These are phyloP conservation scores for Synergus japonicus DNA, from an alignment of 2,888 invertebrate genomes.

Conservation along the genomic window DNA sequence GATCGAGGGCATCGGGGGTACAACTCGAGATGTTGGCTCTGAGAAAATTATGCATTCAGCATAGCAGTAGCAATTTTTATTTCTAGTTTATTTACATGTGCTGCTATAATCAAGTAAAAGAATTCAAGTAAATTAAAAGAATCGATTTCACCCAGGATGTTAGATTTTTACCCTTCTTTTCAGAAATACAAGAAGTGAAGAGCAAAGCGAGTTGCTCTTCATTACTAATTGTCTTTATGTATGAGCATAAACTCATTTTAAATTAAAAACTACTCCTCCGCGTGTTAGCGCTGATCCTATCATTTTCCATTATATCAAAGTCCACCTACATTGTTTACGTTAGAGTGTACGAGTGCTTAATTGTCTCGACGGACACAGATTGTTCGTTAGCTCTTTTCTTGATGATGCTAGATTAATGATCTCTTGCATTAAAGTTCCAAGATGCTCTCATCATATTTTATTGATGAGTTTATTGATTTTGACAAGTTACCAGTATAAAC, in stretches of 20 bases:
- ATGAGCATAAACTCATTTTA: not conserved
- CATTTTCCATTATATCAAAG: not conserved
- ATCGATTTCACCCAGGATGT: too few species aligned
- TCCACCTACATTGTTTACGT: not conserved
- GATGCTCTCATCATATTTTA: constrained; percentile 3
- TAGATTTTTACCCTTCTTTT: too few species aligned
- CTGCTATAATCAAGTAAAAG: too few species aligned
- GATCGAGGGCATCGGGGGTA: constrained; percentile 54
- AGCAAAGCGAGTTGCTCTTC: too few species aligned
- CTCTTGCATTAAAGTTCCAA: not conserved
- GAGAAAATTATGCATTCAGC: not conserved
- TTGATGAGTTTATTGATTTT: not conserved
- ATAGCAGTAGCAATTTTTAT: not conserved
- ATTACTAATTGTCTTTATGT: too few species aligned
- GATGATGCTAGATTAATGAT: not conserved
- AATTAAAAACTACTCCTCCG: not conserved
- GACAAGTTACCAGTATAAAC: not conserved
- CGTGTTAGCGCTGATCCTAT: not conserved
- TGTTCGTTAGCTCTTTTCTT: not conserved
- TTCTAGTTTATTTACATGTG: not conserved
- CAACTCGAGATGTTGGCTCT: not conserved
- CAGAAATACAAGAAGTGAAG: too few species aligned
- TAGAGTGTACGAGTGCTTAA: not conserved
- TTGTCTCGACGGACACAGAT: not conserved
- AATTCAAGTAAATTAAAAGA: too few species aligned